Evolutionary conservation across 2,113 vertebrate species (phyloP), one percentile per base, ranked within the genome.

Genomic region (Vicugna pacos): DNA sequence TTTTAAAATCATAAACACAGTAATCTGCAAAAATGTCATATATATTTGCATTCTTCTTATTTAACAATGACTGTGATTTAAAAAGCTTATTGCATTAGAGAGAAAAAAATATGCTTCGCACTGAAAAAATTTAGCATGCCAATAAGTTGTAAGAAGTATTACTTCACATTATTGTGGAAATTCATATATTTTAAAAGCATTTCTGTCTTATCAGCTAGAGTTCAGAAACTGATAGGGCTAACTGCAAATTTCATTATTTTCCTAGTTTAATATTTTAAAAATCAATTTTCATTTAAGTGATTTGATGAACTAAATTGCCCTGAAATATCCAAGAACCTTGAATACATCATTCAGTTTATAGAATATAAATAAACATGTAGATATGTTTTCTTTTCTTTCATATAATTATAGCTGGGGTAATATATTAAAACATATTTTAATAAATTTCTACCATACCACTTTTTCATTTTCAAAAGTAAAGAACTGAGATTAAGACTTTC

Each of bases 41-140:
- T 26, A 60, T 81, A 86, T 96, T 79, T 89, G 32, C 7, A 81
- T 91, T 97, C 15, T 86, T 94, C 15, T 86, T 94, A 24, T 96
- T 98, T 97, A 94, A 93, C 80, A 91, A 79, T 96, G 70, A 3
- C 35, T 98, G 69, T 89, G 20, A 97, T 97, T 91, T 97, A 60
- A 85, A 98, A 92, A 97, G 54, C 22, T 52, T 70, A 89, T 9
- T 65, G 54, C 85, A 56, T 48, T 77, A 86, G 58, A 65, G 67
- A 97, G 20, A 97, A 98, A 94, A 98, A 93, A 97, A 60, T 26
- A 82, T 35, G 50, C 4, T 93, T 95, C 69, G 89, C 72, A 0
- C 2, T 84, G 13, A 72, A 72, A 77, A 72, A 91, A 50, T 87
- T 89, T 48, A 83, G 26, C 69, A 87, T 42, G 91, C 42, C 48